phyloP scores from a whole-genome alignment of 2,113 vertebrate species.

The Colinus virginianus region DNA sequence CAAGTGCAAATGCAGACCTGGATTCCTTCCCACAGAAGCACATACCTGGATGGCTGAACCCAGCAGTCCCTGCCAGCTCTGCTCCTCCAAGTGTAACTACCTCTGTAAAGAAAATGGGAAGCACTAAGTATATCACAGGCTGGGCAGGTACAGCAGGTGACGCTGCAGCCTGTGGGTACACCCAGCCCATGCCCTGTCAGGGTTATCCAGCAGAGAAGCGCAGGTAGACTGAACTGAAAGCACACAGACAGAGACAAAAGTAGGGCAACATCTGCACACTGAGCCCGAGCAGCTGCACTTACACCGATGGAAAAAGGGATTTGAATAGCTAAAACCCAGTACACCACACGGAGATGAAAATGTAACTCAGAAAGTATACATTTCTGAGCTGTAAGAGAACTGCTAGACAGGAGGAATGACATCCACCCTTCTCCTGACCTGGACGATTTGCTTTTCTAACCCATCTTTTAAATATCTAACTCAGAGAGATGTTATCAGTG shows the following conservation, averaged over 20 bases:
- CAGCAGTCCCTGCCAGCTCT: not conserved
- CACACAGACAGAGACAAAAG: not conserved
- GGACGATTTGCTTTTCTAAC: not conserved
- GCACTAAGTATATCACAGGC: fast-evolving
- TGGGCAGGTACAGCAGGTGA: not conserved
- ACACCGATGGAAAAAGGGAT: slow-evolving; percentile 4
- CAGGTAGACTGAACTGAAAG: not conserved
- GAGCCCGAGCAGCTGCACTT: slow-evolving; percentile 8
- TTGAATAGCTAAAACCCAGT: not conserved
- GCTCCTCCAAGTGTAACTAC: not conserved
- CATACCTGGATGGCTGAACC: not conserved
- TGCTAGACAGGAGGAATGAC: not conserved
- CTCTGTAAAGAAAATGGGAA: not conserved
- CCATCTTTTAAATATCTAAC: not conserved
- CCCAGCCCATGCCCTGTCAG: not conserved
- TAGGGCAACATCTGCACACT: not conserved
- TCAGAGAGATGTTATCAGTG: not conserved
- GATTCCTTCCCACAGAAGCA: not conserved
- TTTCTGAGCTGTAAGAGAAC: not conserved
- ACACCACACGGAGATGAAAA: not conserved
- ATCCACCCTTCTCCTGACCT: not conserved
- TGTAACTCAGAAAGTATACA: not conserved
- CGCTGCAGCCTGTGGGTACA: not conserved
- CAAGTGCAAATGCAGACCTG: not conserved
- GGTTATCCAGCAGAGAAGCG: not conserved